phyloP scores from a whole-genome alignment of 64 coral and sea anemone species.

The Stichodactyla mertensii region DNA sequence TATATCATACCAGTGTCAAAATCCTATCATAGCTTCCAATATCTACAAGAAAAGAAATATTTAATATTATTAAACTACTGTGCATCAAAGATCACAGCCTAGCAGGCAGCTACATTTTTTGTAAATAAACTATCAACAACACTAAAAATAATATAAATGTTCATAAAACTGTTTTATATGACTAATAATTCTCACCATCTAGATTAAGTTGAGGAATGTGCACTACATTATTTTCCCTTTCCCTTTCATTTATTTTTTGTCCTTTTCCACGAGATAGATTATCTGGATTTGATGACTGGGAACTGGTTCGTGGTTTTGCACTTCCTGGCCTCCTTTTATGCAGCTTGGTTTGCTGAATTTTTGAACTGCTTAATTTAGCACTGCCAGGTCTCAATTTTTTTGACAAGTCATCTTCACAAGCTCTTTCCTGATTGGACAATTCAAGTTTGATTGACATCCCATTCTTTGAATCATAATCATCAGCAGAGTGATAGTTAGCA shows the following conservation, averaged over 20 bases:
- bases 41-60: conserved; percentile 37
- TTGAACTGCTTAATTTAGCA: background rate
- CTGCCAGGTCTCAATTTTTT: background rate
- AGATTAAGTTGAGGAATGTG: background rate
- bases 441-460: background rate
- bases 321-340: background rate
- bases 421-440: background rate
- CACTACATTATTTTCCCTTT: background rate
- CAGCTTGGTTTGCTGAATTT: background rate
- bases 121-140: no score
- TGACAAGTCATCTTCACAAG: background rate
- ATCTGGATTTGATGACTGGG: conserved; percentile 3
- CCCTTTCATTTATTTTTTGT: conserved; percentile 11
- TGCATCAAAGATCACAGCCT: no score
- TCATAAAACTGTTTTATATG: no score
- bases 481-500: conserved; percentile 23
- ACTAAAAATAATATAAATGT: no score
- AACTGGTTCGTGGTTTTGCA: background rate
- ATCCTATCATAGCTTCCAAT: conserved; percentile 71
- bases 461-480: conserved; percentile 7
- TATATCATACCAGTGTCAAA: conserved; percentile 54
- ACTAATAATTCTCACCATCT: background rate
- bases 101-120: no score
- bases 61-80: background rate
- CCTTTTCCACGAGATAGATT: background rate